Percentiles rank a stretch among this genome's conserved stretches.
phyloP scores from a whole-genome alignment of 2,113 vertebrate genomes.

The Pandion haliaetus region DNA sequence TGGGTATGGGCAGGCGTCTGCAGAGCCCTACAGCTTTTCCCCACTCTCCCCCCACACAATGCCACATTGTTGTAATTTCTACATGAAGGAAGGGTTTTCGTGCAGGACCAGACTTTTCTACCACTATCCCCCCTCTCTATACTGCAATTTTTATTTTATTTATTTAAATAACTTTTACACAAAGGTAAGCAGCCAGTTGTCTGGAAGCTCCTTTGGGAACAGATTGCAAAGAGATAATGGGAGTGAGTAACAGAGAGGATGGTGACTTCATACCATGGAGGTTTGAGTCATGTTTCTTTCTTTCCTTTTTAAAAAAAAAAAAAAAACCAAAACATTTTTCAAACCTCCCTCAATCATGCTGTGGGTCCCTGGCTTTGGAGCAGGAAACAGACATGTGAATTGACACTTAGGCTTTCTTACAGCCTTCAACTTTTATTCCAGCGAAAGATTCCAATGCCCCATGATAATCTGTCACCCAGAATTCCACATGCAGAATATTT shows the following conservation, averaged over 20 bases:
- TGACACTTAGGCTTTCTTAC: background rate
- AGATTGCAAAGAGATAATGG: slow-evolving; percentile 68
- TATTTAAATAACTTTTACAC: background rate
- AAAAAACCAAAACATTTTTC: background rate
- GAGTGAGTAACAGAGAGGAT: slow-evolving; percentile 71
- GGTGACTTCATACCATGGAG: slow-evolving; percentile 42
- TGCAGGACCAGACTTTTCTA: slow-evolving; percentile 14
- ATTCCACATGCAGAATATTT: background rate
- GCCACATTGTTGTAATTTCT: slow-evolving; percentile 76
- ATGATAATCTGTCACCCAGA: background rate
- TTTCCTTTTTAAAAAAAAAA: slow-evolving; percentile 24
- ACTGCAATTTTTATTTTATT: background rate
- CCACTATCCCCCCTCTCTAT: background rate
- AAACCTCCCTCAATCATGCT: background rate
- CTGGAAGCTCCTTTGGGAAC: slow-evolving; percentile 67
- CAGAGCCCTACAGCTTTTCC: background rate
- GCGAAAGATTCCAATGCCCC: background rate
- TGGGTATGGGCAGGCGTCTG: slow-evolving; percentile 42
- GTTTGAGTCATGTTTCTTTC: slow-evolving; percentile 29
- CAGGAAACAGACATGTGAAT: background rate
- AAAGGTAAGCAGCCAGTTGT: slow-evolving; percentile 72
- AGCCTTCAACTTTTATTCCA: background rate
- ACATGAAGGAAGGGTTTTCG: slow-evolving; percentile 35
- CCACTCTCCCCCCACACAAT: background rate
- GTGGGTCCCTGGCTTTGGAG: background rate